Base-by-base conservation (phyloP, 2,888 invertebrate genomes). In the Cantharis rufa region DNA sequence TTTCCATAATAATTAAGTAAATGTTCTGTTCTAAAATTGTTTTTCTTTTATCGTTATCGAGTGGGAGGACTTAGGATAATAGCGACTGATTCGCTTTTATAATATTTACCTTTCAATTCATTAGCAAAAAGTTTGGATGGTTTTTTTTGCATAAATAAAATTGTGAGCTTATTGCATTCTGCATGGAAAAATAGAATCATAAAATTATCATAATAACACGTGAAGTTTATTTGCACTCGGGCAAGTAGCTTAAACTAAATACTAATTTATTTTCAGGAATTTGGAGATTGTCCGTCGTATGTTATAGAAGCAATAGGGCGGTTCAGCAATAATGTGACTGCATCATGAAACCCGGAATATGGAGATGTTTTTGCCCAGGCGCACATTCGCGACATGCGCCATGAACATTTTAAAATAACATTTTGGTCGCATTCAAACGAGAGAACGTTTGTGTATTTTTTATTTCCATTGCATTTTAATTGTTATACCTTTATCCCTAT, bases 241-340 rank as follows among this genome's bases (percentile, higher is more conserved):
- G 78, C 75, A 76, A 78, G 78, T 78, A 77, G 79, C 78, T 82
- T 81, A 80, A 79, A 81, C 82, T 82, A 81, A 82, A 82, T 82
- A 82, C 83, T 81, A 81, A 81, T 82, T 84, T 82, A 82, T 82
- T 84, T 83, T 81, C 83, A 83, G 82, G 84, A 83, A 82, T 83
- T 83, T 79, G 77, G 79, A 82, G 80, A 79, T 81, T 76, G 81
- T 80, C 80, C 80, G 76, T 77, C 80, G 74, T 79, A 81, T 78
- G 80, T 80, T 80, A 79, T 77, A 78, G 75, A 80, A 76, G 81
- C 80, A 81, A 80, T 82, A 83, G 84, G 84, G 84, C 84, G 83
- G 82, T 83, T 82, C 83, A 79, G 80, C 78, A 70, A 80, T 84
- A 84, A 85, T 84, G 48, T 48, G 85, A 84, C 83, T 84, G 84